Conservation (phyloP, 1,140 invertebrate genomes). For the Tetranychus urticae region DNA sequence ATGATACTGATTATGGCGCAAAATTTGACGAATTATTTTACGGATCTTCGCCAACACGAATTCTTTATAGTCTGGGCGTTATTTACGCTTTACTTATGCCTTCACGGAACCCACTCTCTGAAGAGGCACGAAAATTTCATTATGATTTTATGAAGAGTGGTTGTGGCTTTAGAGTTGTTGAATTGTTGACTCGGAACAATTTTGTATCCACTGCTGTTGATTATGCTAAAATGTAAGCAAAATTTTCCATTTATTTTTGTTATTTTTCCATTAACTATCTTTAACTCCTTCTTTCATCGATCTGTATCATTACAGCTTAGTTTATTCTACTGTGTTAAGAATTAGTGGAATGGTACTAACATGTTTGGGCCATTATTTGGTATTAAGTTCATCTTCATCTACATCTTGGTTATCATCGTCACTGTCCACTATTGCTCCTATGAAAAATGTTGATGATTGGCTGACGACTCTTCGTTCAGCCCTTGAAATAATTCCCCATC, state of each 20-base stretch:
- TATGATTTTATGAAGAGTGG: conserved; percentile 64
- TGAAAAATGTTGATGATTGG: not conserved
- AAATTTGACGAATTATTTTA: conserved; percentile 32
- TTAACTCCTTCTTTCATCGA: not conserved
- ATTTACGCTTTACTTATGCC: conserved; percentile 72
- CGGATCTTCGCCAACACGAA: conserved; percentile 42
- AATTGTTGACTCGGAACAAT: conserved; percentile 64
- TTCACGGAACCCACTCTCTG: conserved; percentile 50
- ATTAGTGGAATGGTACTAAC: conserved; percentile 59
- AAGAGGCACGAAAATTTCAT: conserved; percentile 63
- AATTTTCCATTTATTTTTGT: not conserved
- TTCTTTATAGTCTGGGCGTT: conserved; percentile 44
- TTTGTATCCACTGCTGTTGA: conserved; percentile 58
- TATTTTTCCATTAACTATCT: not conserved
- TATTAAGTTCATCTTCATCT: conserved; percentile 17
- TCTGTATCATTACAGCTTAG: conserved; percentile 28
- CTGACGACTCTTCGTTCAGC: not conserved
- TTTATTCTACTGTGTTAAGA: conserved; percentile 63
- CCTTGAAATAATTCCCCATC: not conserved
- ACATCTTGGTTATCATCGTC: not conserved
- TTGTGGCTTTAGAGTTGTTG: conserved; percentile 48
- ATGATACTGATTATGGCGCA: not conserved
- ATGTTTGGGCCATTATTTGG: conserved; percentile 38
- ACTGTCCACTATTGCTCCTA: conserved; percentile 10
- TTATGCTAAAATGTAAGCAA: conserved; percentile 37